These are phyloP conservation scores for Psittacula echo DNA, from an alignment of 2,797 vertebrate species.

Conservation along the genomic window DNA sequence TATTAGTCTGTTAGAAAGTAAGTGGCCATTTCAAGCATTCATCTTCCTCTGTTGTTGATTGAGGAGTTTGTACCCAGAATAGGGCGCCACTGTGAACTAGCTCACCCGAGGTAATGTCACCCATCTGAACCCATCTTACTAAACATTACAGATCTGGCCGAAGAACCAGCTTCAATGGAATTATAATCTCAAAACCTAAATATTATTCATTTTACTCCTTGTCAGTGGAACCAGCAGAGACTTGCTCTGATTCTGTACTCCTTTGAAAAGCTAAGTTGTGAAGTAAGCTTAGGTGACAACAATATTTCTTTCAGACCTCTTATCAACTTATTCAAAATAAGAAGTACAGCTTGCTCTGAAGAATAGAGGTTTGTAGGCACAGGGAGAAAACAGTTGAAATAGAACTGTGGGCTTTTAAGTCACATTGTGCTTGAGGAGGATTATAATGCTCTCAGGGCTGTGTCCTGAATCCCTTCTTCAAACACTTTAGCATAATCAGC, in stretches of 20 bases:
- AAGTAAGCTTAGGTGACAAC: background rate
- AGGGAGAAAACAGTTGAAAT: background rate
- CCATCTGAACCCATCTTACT: background rate
- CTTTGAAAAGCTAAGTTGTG: background rate
- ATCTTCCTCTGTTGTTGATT: background rate
- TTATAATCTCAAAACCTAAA: slow-evolving; percentile 34
- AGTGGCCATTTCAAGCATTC: background rate
- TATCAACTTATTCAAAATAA: background rate
- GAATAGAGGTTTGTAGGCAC: background rate
- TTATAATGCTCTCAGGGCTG: slow-evolving; percentile 28
- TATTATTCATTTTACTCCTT: background rate
- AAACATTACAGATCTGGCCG: background rate
- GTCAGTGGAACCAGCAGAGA: background rate
- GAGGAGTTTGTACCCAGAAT: background rate
- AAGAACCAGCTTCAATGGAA: background rate
- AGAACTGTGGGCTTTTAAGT: slow-evolving; percentile 35
- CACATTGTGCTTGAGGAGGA: slow-evolving; percentile 34
- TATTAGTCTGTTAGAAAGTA: background rate
- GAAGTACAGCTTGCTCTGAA: background rate
- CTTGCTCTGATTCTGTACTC: background rate
- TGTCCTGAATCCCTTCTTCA: slow-evolving; percentile 29
- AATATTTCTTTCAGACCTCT: background rate
- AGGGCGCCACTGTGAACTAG: background rate
- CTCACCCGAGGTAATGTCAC: background rate
- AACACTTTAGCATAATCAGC: slow-evolving; percentile 57